Evolutionary conservation across 2,888 invertebrate species (phyloP), one percentile per base, ranked within the genome.

Genomic region (Parascotia fuliginaria): DNA sequence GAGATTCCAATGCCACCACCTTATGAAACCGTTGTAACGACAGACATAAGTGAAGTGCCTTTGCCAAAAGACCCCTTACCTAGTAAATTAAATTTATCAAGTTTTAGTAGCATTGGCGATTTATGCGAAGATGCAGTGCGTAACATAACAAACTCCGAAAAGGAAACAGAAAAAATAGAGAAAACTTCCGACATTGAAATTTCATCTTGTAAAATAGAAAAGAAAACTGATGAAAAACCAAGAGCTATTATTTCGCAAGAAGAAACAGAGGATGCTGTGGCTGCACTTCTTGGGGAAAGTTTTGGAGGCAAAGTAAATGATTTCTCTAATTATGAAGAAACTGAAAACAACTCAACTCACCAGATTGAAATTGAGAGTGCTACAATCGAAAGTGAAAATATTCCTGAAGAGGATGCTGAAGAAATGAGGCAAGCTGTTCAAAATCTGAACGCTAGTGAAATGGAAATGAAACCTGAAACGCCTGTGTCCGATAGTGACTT

Each of bases 191-290:
- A 83, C 78, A 45, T 68, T n/a, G 88, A 89, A 42, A 47, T 70
- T 9, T 69, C 74, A 44, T 29, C 73, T 15, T 56, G 71, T 9
- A 93, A 93, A 66, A 63, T 88, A 2, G 93, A 94, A 6, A 94
- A 94, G 41, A 94, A 94, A 73, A 60, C 84, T 0, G 96, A 96
- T 55, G 96, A 96, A 73, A 97, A 96, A 75, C 96, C 96, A 0
- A 93, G 97, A 38, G 96, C 96, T 7, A 93, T 96, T 0, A 97
- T 97, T 71, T 97, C 97, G 0, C 97, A 97, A 84, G 97, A 97
- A 88, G 97, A 98, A 87, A 98, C 97, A 0, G 97, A 97, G 83
- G 97, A 97, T 81, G 98, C 98, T 0, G 97, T 98, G 0, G 97
- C 97, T 6, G 97, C 97, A 0, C 87, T 98, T 19, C 85, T 98